A percentile compares a stretch with the other conserved stretches of the same genome.
These are phyloP conservation scores for Melitaea cinxia DNA, from an alignment of 1,140 invertebrate species.

Conservation along the genomic window DNA sequence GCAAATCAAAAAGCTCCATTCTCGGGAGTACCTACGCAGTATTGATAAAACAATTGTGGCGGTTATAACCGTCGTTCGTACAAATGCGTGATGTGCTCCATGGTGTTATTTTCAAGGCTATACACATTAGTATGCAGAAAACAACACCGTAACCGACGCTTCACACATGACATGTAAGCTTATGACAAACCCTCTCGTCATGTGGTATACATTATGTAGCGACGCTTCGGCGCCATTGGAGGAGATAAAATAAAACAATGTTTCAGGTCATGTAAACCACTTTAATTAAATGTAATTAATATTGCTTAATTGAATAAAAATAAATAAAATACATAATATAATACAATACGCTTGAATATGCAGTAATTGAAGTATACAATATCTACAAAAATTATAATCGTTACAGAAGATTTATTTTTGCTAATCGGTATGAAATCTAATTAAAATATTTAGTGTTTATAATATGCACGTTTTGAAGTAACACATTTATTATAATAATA, in stretches of 20 bases:
- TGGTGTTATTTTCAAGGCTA: constrained; percentile 49
- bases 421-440: constrained; percentile 25
- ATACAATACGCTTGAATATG: constrained; percentile 58
- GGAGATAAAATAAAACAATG: constrained; percentile 36
- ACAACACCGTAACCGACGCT: constrained; percentile 40
- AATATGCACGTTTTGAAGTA: neutral
- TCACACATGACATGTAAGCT: constrained; percentile 46
- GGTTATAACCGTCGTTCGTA: constrained; percentile 19
- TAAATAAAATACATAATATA: constrained; percentile 75
- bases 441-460: neutral
- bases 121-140: constrained; percentile 65
- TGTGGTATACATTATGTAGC: neutral
- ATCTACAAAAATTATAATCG: constrained; percentile 54
- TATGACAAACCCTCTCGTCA: constrained; percentile 22
- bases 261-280: constrained; percentile 58
- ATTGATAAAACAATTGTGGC: neutral
- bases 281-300: constrained; percentile 74
- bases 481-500: neutral
- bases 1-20: no score
- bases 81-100: constrained; percentile 14
- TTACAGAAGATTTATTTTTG: constrained; percentile 45
- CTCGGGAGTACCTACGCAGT: neutral
- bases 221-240: neutral
- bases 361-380: constrained; percentile 56
- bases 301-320: constrained; percentile 77